Evolutionary conservation across 2,797 vertebrate species (phyloP).

Genomic region (Sciaenops ocellatus): DNA sequence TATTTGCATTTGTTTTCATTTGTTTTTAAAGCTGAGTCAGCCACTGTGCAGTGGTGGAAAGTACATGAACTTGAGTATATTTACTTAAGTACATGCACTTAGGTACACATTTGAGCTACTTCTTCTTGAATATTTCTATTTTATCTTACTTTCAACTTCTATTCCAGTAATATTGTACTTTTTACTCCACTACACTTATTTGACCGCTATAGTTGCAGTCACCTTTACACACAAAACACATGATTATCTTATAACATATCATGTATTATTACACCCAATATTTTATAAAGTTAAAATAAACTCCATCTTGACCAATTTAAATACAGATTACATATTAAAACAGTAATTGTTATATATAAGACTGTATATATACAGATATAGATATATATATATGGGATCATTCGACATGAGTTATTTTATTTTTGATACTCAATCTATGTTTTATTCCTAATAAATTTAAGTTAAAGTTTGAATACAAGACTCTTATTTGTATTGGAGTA

Average conservation of each 20-base stretch:
- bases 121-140: neutral
- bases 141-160: neutral
- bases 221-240: neutral
- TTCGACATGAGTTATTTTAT: neutral
- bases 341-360: too few species aligned
- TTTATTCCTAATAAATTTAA: neutral
- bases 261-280: neutral
- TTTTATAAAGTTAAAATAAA: neutral
- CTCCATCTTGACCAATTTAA: neutral
- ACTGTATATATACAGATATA: neutral
- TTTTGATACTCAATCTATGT: neutral
- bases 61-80: neutral
- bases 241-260: neutral
- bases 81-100: neutral
- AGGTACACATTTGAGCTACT: neutral
- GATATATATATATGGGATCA: neutral
- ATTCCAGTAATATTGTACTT: neutral
- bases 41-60: neutral
- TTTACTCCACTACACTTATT: neutral
- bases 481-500: neutral
- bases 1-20: too few species aligned
- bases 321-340: neutral
- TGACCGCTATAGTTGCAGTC: neutral
- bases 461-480: too few species aligned
- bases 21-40: neutral